These are phyloP conservation scores for Geococcyx californianus DNA, from an alignment of 2,113 vertebrate genomes.

Conservation along the genomic window DNA sequence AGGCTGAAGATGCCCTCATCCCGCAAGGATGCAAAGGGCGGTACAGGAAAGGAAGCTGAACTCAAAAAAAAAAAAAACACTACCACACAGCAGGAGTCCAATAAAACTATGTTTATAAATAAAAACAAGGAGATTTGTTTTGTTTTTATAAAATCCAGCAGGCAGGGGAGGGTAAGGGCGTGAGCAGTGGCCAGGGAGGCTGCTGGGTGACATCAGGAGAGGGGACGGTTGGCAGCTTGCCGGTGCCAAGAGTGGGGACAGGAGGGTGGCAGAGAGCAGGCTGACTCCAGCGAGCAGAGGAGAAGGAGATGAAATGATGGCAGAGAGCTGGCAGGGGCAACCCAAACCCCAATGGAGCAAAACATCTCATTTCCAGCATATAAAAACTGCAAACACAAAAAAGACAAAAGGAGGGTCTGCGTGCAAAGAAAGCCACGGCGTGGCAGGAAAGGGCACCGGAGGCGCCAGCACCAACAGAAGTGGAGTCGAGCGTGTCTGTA, in stretches of 20 bases:
- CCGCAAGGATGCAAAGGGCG: neutral
- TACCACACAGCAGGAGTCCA: constrained; percentile 57
- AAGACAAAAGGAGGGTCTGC: neutral
- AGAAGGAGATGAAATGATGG: neutral
- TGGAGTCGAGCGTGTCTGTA: neutral
- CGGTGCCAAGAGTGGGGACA: neutral
- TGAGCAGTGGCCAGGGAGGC: neutral
- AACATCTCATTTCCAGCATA: neutral
- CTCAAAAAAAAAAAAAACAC: neutral
- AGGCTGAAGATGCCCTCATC: accelerated
- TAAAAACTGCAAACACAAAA: neutral
- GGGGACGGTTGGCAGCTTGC: neutral
- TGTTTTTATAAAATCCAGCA: constrained; percentile 73
- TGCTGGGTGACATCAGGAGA: neutral
- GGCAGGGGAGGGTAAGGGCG: neutral
- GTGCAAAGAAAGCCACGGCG: neutral
- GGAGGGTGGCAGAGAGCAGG: neutral
- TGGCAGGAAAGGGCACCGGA: neutral
- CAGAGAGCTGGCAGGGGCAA: neutral
- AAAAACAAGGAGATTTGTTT: constrained; percentile 77
- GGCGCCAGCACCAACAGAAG: neutral
- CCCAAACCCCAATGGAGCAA: neutral
- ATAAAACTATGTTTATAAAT: constrained; percentile 98
- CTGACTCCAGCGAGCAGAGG: neutral
- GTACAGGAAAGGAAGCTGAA: neutral